Conservation (phyloP, 2,797 vertebrate species). For the Poecilia picta region DNA sequence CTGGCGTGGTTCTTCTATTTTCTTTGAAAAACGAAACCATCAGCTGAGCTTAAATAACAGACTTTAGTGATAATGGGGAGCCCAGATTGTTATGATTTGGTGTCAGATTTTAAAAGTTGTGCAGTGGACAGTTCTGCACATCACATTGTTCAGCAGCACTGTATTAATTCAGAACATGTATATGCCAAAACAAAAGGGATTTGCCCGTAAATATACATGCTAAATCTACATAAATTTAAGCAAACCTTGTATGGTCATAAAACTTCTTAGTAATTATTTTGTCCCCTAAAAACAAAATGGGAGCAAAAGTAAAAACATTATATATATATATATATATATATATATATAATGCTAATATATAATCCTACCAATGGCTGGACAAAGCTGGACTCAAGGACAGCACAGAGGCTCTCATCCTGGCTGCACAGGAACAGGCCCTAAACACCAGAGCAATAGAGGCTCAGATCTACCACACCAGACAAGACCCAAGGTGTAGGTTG, state of each 20-base stretch:
- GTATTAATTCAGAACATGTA: neutral
- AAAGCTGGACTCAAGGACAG: no score
- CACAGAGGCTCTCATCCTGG: no score
- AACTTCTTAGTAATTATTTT: neutral
- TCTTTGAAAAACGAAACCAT: neutral
- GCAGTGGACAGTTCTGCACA: neutral
- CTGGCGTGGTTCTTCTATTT: neutral
- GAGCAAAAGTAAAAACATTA: neutral
- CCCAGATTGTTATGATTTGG: neutral
- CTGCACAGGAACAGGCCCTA: no score
- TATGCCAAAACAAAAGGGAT: neutral
- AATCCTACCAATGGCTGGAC: no score
- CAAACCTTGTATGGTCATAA: neutral
- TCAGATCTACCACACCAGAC: no score
- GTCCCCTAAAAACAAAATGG: neutral
- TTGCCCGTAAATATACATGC: neutral
- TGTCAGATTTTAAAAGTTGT: neutral
- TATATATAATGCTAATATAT: no score
- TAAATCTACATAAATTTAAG: neutral
- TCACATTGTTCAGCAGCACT: neutral
- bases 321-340: no score
- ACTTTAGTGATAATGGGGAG: neutral
- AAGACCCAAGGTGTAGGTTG: no score
- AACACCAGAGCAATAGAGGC: no score
- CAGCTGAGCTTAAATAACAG: neutral